Percentiles rank a stretch among this genome's conserved stretches.
phyloP scores from a whole-genome alignment of 2,888 invertebrate species.

The Andrena bicolor region DNA sequence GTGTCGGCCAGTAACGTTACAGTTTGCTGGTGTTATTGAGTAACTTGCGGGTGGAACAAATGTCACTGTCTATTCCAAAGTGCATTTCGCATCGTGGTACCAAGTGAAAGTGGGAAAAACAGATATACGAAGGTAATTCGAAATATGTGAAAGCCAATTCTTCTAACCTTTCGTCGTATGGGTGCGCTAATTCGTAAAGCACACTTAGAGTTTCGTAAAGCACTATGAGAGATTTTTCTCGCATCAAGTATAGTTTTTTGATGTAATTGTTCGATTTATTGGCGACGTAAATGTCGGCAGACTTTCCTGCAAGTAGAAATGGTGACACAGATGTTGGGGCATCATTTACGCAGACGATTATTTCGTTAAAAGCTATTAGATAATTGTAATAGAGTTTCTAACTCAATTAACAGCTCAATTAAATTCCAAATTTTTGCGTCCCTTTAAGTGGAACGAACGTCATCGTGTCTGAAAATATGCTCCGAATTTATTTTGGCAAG shows the following conservation, averaged over 20 bases:
- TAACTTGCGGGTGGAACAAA: conserved; percentile 47
- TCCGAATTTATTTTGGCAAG: neutral
- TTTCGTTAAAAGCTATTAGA: neutral
- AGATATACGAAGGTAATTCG: conserved; percentile 37
- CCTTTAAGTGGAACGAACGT: neutral
- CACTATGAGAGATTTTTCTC: conserved; percentile 1
- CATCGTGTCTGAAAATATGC: neutral
- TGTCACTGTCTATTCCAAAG: conserved; percentile 42
- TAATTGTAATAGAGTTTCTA: neutral
- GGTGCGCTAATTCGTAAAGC: neutral
- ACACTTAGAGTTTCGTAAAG: neutral
- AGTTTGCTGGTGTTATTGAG: conserved; percentile 51
- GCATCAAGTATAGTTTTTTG: neutral
- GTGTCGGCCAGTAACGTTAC: conserved; percentile 58
- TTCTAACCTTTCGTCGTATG: conserved; percentile 39
- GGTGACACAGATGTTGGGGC: conserved; percentile 55
- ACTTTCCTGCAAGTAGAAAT: conserved; percentile 42
- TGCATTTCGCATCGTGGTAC: conserved; percentile 28
- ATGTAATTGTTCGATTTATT: neutral
- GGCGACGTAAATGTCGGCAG: neutral
- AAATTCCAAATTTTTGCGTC: conserved; percentile 8
- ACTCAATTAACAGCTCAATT: neutral
- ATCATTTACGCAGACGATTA: conserved; percentile 50
- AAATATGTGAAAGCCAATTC: conserved; percentile 20
- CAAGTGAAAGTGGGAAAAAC: conserved; percentile 29